Base-by-base conservation (phyloP, 2,113 vertebrate genomes). In the Festucalex cinctus region DNA sequence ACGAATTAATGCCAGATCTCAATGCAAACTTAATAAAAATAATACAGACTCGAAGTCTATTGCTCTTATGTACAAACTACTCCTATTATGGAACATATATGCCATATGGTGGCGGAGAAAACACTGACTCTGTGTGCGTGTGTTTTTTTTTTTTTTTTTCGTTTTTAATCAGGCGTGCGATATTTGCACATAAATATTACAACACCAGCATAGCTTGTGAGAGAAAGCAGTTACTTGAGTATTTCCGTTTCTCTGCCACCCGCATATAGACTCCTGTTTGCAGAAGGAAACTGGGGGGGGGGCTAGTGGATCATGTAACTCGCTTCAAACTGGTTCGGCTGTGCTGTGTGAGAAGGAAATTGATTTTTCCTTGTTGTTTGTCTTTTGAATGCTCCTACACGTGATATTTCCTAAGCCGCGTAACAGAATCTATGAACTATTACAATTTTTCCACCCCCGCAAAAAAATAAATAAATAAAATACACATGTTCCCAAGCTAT, bases 221-320 rank as follows among this genome's bases (percentile, higher is more conserved):
- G 57, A 75, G 68, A 73, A 76, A 80, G 70, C 75, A 76, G 83
- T 87, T 69, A 79, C 62, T 83, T 69, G 66, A 76, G 71, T 37
- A 22, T 59, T 28, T 64, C n/a, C 51, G 7, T 56, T 49, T 64
- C 36, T 59, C 70, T 77, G 69, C 76, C 56, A 66, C 71, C 66
- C 62, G 59, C 71, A n/a, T 65, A 61, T 58, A 71, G 73, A 70
- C 74, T 71, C 61, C 37, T 82, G 85, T 88, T 86, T 86, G 62
- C 41, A 79, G 64, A 80, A 79, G 86, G 86, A 86, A 91, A 72
- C 62, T 6, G 54, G 3, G 53, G 54, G 3, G 53, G 61, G 76
- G 66, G 63, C 72, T 70, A 59, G 64, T 57, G 81, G 86, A 88
- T 86, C 83, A 69, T 75, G 85, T 86, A 79, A 86, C 81, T 75